These are phyloP conservation scores for Sminthurides aquaticus DNA, from an alignment of 2,888 invertebrate species.

Conservation along the genomic window DNA sequence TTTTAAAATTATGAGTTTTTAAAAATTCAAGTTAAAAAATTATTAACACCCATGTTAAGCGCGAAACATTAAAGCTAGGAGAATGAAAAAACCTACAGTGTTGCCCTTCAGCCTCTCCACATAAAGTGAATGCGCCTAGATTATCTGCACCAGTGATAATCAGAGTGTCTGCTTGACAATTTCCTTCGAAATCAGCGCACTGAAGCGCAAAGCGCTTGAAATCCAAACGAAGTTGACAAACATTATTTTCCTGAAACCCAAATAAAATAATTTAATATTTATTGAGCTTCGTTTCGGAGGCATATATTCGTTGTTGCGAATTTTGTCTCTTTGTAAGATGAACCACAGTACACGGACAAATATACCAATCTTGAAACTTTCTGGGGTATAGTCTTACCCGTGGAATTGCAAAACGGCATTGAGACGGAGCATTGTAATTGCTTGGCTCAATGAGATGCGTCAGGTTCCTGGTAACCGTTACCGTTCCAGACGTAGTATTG, in stretches of 20 bases:
- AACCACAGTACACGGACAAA: not conserved
- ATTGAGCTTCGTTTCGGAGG: not conserved
- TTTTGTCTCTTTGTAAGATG: not conserved
- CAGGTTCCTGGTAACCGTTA: constrained; percentile 4
- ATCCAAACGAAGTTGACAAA: constrained; percentile 16
- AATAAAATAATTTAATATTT: not conserved
- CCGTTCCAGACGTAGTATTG: constrained; percentile 3
- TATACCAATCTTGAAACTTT: too few species aligned
- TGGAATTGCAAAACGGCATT: constrained; percentile 11
- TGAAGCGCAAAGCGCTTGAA: not conserved
- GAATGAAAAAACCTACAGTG: constrained; percentile 5
- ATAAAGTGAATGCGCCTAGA: constrained; percentile 3
- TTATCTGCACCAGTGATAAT: constrained; percentile 13
- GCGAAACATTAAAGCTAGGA: not conserved
- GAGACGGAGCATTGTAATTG: constrained; percentile 5
- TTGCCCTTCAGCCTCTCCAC: constrained; percentile 1
- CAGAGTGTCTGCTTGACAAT: constrained; percentile 7
- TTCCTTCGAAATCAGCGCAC: not conserved
- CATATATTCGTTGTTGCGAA: not conserved
- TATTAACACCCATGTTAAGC: too few species aligned
- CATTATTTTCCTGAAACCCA: not conserved
- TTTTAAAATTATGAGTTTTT: not conserved
- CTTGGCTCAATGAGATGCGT: constrained; percentile 5
- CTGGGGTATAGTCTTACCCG: constrained; percentile 8
- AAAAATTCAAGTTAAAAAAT: too few species aligned